A percentile compares a stretch with the other conserved stretches of the same genome.
Evolutionary conservation across 2,113 vertebrate genomes (phyloP).

Genomic region (Archilochus colubris): DNA sequence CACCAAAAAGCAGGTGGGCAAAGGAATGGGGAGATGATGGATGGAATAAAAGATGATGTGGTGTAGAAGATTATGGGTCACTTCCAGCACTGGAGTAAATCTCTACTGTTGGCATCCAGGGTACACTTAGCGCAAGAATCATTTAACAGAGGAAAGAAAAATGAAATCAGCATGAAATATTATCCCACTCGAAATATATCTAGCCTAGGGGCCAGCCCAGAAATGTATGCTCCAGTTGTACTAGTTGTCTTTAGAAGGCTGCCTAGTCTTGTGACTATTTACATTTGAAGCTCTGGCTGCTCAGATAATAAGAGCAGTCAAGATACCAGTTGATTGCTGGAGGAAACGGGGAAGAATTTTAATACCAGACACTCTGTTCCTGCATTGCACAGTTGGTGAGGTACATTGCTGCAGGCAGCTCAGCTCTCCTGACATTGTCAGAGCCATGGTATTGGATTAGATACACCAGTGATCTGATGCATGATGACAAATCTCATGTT

Average conservation of each 20-base stretch:
- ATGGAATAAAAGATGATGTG: background rate
- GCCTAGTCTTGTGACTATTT: conserved; percentile 27
- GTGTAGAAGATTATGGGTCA: background rate
- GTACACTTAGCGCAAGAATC: background rate
- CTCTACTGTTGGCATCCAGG: background rate
- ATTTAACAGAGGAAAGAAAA: background rate
- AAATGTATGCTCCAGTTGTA: background rate
- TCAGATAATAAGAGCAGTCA: conserved; percentile 9
- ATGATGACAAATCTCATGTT: conserved; percentile 53
- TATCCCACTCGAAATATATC: background rate
- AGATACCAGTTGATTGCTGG: background rate
- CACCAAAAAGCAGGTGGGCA: background rate
- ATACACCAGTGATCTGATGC: conserved; percentile 31
- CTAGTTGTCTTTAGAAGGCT: background rate
- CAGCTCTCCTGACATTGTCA: background rate
- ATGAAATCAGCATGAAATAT: background rate
- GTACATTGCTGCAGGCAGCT: background rate
- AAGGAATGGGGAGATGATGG: background rate
- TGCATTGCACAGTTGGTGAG: background rate
- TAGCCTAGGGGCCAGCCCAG: background rate
- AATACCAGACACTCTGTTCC: background rate
- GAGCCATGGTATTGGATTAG: conserved; percentile 13
- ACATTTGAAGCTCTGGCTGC: conserved; percentile 5
- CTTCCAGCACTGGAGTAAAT: background rate
- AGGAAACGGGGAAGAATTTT: conserved; percentile 32